Conservation (phyloP, 1,140 invertebrate species). For the Calephelis virginiensis region DNA sequence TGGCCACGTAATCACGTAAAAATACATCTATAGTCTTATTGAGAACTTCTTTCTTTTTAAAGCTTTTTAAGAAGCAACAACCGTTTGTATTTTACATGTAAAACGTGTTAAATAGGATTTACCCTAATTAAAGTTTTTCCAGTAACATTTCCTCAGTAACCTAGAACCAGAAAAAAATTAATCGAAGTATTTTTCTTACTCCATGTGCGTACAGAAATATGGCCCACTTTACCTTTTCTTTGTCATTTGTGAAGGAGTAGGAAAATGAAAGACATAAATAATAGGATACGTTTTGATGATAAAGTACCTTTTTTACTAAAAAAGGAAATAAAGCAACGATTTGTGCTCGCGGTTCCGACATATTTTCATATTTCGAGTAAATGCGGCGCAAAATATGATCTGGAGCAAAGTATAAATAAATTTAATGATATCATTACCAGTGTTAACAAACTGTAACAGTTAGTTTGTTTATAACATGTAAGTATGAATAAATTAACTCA, state of each 20-base stretch:
- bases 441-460: not conserved
- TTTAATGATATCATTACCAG: conserved; percentile 6
- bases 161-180: too few relatives aligned
- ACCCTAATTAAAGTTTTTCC: too few relatives aligned
- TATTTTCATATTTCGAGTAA: conserved; percentile 16
- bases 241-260: conserved; percentile 26
- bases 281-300: conserved; percentile 19
- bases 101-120: too few relatives aligned
- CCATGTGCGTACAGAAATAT: conserved; percentile 20
- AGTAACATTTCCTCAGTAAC: too few relatives aligned
- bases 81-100: too few relatives aligned
- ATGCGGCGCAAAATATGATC: conserved; percentile 1
- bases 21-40: too few relatives aligned
- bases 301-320: conserved; percentile 15
- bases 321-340: conserved; percentile 17
- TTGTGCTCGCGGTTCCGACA: conserved; percentile 10
- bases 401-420: conserved; percentile 8
- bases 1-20: too few relatives aligned
- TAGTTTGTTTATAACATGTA: not conserved
- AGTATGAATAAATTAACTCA: too few relatives aligned
- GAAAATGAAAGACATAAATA: conserved; percentile 23
- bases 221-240: conserved; percentile 26
- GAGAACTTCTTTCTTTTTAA: too few relatives aligned
- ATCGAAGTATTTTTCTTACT: too few relatives aligned
- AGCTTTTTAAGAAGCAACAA: too few relatives aligned